These are phyloP conservation scores for Ladona fulva DNA, from an alignment of 1,140 invertebrate genomes.

Conservation along the genomic window DNA sequence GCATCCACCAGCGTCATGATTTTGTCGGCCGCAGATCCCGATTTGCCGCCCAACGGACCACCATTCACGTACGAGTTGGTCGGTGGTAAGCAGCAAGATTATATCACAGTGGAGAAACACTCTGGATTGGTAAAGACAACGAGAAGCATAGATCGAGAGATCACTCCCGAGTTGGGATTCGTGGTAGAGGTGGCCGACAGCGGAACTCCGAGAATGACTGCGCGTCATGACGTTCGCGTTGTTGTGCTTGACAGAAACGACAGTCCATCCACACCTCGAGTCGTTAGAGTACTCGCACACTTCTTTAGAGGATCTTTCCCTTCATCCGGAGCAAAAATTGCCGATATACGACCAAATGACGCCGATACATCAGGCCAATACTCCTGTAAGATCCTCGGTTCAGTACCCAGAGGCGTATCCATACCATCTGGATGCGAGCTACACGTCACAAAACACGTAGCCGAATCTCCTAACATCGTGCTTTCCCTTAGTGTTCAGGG, in stretches of 20 bases:
- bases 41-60: conserved; percentile 82
- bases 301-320: conserved; percentile 57
- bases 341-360: conserved; percentile 85
- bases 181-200: conserved; percentile 81
- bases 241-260: conserved; percentile 84
- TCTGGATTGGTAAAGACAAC: conserved; percentile 72
- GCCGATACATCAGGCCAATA: conserved; percentile 79
- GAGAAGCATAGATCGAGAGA: conserved; percentile 71
- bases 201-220: conserved; percentile 70
- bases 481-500: conserved; percentile 67
- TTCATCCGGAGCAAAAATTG: conserved; percentile 67
- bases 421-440: neutral
- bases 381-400: conserved; percentile 63
- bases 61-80: conserved; percentile 77
- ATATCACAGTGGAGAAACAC: conserved; percentile 65
- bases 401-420: conserved; percentile 22
- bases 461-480: conserved; percentile 23
- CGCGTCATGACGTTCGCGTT: conserved; percentile 65
- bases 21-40: conserved; percentile 75
- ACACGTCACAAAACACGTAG: conserved; percentile 26
- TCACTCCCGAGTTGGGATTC: conserved; percentile 60
- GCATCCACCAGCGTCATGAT: conserved; percentile 75
- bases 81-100: conserved; percentile 64
- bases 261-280: conserved; percentile 74
- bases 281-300: conserved; percentile 70